Percentiles rank a stretch among this genome's conserved stretches.
phyloP scores from a whole-genome alignment of 2,113 vertebrate species.

The Etheostoma cragini region DNA sequence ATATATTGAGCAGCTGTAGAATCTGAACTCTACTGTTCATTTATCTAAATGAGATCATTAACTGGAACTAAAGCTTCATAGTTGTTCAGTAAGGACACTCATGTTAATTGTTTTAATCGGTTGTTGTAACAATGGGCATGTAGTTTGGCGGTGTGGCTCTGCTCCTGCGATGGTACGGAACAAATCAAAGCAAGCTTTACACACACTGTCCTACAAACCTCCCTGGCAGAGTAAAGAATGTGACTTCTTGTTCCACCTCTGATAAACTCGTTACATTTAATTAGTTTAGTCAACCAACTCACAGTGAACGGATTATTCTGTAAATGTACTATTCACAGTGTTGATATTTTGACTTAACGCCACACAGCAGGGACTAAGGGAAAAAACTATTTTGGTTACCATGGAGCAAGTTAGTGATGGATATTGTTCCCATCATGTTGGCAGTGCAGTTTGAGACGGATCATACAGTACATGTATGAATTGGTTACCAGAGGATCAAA shows the following conservation, averaged over 20 bases:
- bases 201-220: neutral
- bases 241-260: neutral
- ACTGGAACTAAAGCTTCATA: neutral
- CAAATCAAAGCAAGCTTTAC: neutral
- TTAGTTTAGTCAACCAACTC: neutral
- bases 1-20: conserved; percentile 48
- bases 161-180: neutral
- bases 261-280: neutral
- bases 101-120: neutral
- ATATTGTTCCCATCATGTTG: too few species aligned
- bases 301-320: too few species aligned
- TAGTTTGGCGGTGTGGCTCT: neutral
- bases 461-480: neutral
- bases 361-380: neutral
- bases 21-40: conserved; percentile 18
- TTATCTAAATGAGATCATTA: conserved; percentile 53
- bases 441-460: neutral
- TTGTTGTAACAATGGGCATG: neutral
- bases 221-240: neutral
- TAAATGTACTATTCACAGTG: neutral
- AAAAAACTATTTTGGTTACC: neutral
- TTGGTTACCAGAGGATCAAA: too few species aligned
- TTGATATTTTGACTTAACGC: neutral
- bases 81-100: neutral
- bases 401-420: neutral